Base-by-base conservation (phyloP, 1,140 invertebrate genomes). In the Hylaeus volcanicus region DNA sequence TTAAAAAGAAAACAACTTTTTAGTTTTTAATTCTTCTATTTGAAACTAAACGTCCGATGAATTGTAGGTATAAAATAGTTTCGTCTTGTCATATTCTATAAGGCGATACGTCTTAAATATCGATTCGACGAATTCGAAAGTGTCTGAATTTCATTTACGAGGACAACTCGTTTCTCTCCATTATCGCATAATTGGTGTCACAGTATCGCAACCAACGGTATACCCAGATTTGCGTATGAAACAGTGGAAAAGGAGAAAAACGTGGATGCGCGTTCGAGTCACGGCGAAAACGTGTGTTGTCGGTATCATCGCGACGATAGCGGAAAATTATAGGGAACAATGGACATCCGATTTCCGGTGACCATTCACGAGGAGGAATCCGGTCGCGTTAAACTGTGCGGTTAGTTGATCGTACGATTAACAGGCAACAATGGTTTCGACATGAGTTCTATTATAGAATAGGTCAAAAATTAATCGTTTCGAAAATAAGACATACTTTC, bases 321-420 rank as follows among this genome's bases (percentile, higher is more conserved):
- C 4, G 66, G 41, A 37, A 81, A 84, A 65, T 77, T 79, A 64
- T 66, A 6, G 60, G 9, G 80, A 55, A 84, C 83, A 84, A 84
- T 82, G 63, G 65, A 82, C 83, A 84, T 84, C 83, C 83, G 80
- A 82, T 82, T 84, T 84, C 83, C 83, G 45, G 41, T 9, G 39
- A 39, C 41, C 77, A 83, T 83, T 83, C 81, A 83, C 26, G n/a
- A 37, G 14, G 14, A 55, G 71, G 65, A 79, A 79, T 79, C 64
- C 60, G 48, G 68, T 64, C 70, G 48, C 55, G 45, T 73, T 71
- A 72, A 79, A 73, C 70, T 53, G n/a, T 71, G 64, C 73, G 65
- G 68, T 79, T 75, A 81, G 69, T 56, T 64, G 77, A 72, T 79
- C 60, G 69, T 55, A 15, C 69, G 70, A 79, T 79, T 76, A 76